Conservation (phyloP, 1,140 invertebrate genomes). For the Eumaeus atala region DNA sequence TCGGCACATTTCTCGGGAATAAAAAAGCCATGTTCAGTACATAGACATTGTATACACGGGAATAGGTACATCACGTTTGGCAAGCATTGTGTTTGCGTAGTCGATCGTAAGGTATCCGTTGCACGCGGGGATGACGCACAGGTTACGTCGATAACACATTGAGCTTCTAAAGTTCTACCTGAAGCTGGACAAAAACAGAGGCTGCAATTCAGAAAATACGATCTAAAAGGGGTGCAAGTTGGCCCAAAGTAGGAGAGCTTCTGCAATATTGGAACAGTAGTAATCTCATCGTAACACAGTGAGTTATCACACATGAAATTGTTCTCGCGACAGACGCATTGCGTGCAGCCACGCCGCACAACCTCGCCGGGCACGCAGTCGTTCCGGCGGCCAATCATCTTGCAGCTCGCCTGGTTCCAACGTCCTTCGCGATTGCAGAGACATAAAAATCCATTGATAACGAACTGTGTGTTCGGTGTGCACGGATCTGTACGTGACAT, state of each 20-base stretch:
- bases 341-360: conserved; percentile 42
- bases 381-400: conserved; percentile 28
- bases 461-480: conserved; percentile 41
- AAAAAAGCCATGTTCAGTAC: conserved; percentile 46
- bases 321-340: conserved; percentile 49
- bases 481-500: conserved; percentile 34
- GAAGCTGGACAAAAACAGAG: conserved; percentile 52
- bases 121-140: conserved; percentile 27
- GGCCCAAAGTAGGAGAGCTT: conserved; percentile 21
- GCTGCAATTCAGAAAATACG: conserved; percentile 53
- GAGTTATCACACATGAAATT: conserved; percentile 40
- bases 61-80: conserved; percentile 57
- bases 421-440: conserved; percentile 38
- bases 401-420: conserved; percentile 41
- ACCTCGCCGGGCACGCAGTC: conserved; percentile 41
- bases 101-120: conserved; percentile 22
- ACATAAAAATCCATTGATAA: conserved; percentile 41
- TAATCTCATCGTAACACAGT: conserved; percentile 25
- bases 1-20: conserved; percentile 43
- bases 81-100: conserved; percentile 41
- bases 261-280: neutral
- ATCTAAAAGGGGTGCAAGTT: conserved; percentile 48
- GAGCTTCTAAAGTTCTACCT: conserved; percentile 36
- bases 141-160: conserved; percentile 43
- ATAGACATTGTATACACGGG: conserved; percentile 51